Percentiles rank a stretch among this genome's conserved stretches.
Conservation (phyloP, 2,888 invertebrate genomes). For the Ditula angustiorana region DNA sequence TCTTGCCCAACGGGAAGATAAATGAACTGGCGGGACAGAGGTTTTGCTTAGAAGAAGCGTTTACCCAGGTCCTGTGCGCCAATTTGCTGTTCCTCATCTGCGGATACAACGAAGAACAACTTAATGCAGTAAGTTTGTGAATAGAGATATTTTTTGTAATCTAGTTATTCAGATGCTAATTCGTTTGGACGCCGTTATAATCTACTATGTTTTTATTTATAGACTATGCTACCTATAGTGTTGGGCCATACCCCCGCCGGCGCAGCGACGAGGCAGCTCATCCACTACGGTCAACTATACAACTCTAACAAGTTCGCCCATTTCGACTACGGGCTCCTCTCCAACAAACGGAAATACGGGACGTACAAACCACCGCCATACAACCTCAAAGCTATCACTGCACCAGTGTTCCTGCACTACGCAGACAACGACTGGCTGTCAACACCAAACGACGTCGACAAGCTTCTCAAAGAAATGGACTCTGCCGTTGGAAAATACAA, state of each 20-base stretch:
- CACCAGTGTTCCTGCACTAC: constrained; percentile 82
- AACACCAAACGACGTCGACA: constrained; percentile 72
- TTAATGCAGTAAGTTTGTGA: constrained; percentile 74
- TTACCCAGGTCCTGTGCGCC: constrained; percentile 83
- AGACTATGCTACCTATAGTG: constrained; percentile 82
- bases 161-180: no score
- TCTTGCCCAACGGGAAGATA: constrained; percentile 84
- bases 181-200: no score
- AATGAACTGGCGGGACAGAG: constrained; percentile 76
- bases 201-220: constrained; percentile 47
- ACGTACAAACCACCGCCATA: constrained; percentile 79
- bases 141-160: neutral
- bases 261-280: constrained; percentile 76
- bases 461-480: constrained; percentile 68
- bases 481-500: constrained; percentile 75
- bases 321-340: constrained; percentile 77
- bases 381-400: constrained; percentile 70
- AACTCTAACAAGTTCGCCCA: constrained; percentile 77
- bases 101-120: constrained; percentile 81
- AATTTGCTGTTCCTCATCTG: constrained; percentile 87
- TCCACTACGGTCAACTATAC: constrained; percentile 80
- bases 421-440: constrained; percentile 83
- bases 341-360: constrained; percentile 77
- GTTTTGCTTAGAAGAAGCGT: constrained; percentile 79
- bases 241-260: constrained; percentile 82